Base-by-base conservation (phyloP, 2,797 vertebrate species). In the Cichlasoma orientale region DNA sequence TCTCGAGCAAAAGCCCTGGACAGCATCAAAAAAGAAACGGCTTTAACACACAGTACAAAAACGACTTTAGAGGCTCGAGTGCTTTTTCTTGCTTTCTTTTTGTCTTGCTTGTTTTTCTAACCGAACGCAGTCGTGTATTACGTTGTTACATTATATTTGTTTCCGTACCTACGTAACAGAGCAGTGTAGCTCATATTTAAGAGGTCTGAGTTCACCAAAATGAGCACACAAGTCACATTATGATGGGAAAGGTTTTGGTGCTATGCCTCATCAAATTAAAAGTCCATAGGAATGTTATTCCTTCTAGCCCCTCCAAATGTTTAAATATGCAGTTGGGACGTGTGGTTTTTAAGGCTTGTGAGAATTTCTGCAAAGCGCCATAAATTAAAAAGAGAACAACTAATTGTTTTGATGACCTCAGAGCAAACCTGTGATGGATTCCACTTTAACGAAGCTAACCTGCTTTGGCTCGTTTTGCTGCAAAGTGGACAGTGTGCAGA, bases 1-100 rank as follows among this genome's bases (percentile, higher is more conserved):
- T 94, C 94, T 33, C 97, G 96, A 78, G 96, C 91, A 88, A 99
- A 99, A 61, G 97, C 97, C 86, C 98, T 99, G 87, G 27, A 38
- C 33, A 38, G 73, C 18, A 36, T 75, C 7, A 54, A 44, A 53
- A 76, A 72, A 36, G 5, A 86, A 58, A 44, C 4, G 38, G 6
- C 11, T 50, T 47, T 29, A 13, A 68, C 44, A 29, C 0, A 4
- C 11, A 3, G 6, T 19, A 50, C 44, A 68, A 18, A 68, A 50
- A n/a, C 5, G 44, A 31, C 25, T 52, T 68, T n/a, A 50, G 31
- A 12, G 36, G 36, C 57, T n/a, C 1, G 18, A 2, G 16, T 16
- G 23, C 61, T 27, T 27, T 66, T 47, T 27, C 38, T 66, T 47
- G 23, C 44, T 12, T 66, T 27, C 59, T 2, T 19, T 21, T 6